phyloP scores from a whole-genome alignment of 2,113 vertebrate species.

The Picathartes gymnocephalus region DNA sequence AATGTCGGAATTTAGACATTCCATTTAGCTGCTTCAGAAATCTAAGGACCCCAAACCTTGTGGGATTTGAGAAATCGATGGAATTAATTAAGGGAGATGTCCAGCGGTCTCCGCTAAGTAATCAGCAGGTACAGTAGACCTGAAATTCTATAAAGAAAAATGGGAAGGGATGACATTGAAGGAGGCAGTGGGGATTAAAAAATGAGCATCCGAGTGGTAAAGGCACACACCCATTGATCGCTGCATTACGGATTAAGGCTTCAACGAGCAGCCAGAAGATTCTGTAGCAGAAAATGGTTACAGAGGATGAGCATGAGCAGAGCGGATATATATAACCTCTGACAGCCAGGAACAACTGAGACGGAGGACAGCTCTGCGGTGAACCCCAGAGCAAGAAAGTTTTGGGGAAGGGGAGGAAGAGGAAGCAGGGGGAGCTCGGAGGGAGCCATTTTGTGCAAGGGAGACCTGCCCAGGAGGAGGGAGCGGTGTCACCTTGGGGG shows the following conservation, averaged over 20 bases:
- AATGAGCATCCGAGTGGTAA: conserved; percentile 70
- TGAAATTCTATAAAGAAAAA: conserved; percentile 77
- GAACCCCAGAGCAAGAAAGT: conserved; percentile 37
- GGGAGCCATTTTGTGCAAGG: conserved; percentile 15
- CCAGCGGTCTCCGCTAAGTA: conserved; percentile 66
- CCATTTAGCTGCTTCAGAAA: conserved; percentile 74
- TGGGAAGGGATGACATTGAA: conserved; percentile 69
- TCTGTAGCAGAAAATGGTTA: conserved; percentile 68
- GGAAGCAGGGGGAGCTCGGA: rapidly evolving
- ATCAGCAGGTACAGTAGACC: conserved; percentile 77
- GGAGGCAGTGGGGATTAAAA: conserved; percentile 73
- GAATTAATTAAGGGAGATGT: conserved; percentile 80
- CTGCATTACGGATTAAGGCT: conserved; percentile 70
- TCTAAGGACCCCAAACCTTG: conserved; percentile 70
- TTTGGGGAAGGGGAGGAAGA: not conserved
- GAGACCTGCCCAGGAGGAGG: not conserved
- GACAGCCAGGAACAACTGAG: conserved; percentile 56
- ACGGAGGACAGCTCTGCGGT: conserved; percentile 26
- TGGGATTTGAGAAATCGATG: conserved; percentile 75
- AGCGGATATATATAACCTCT: conserved; percentile 57
- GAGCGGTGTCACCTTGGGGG: rapidly evolving
- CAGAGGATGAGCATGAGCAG: conserved; percentile 53
- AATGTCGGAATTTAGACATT: conserved; percentile 76
- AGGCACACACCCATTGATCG: conserved; percentile 69
- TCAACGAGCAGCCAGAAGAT: conserved; percentile 64